Conservation (phyloP, 2,797 vertebrate genomes). For the Protonibea diacanthus region DNA sequence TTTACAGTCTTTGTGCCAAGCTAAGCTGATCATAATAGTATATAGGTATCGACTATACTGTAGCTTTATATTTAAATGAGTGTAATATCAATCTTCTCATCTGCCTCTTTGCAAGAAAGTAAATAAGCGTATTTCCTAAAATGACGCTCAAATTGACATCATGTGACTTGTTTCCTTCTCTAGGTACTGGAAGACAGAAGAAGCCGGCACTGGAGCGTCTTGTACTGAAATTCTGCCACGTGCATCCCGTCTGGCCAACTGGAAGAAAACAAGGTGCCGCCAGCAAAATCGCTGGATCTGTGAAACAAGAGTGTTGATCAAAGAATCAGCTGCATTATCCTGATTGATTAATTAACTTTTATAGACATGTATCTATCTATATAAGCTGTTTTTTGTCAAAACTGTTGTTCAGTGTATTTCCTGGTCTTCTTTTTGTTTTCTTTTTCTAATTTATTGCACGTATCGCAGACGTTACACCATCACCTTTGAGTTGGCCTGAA, state of each 20-base stretch:
- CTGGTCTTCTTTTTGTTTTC: not conserved
- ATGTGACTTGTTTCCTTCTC: not conserved
- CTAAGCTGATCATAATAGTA: not conserved
- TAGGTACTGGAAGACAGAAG: constrained; percentile 51
- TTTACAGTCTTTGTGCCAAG: not conserved
- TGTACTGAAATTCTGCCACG: constrained; percentile 27
- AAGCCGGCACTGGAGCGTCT: fast-evolving
- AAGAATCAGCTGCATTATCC: not conserved
- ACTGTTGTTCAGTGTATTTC: not conserved
- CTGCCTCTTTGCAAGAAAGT: not conserved
- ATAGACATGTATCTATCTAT: not conserved
- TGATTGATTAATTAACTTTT: not conserved
- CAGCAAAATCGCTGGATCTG: constrained; percentile 69
- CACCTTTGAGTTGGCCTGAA: not conserved
- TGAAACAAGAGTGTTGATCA: constrained; percentile 60
- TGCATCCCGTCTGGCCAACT: constrained; percentile 40
- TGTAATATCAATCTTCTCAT: not conserved
- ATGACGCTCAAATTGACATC: not conserved
- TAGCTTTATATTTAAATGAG: not conserved
- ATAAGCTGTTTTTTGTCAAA: not conserved
- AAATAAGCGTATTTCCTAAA: no score
- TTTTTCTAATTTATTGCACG: not conserved
- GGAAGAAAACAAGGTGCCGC: not conserved
- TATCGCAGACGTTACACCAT: not conserved
- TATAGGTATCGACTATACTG: no score